Conservation (phyloP, 2,888 invertebrate species). For the Conus canariensis region DNA sequence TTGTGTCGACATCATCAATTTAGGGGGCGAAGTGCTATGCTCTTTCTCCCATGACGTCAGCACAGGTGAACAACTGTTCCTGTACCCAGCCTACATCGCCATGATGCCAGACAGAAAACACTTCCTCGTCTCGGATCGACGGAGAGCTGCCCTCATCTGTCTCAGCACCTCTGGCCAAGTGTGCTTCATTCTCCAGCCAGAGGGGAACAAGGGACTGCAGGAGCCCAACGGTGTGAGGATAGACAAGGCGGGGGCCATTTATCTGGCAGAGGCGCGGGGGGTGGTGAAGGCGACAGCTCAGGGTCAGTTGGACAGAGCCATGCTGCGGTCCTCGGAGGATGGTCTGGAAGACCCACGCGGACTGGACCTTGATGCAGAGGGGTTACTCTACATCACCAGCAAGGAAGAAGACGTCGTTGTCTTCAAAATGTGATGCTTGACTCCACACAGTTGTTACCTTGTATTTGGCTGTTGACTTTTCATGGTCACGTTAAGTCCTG, state of each 20-base stretch:
- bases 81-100: conserved; percentile 48
- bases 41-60: conserved; percentile 44
- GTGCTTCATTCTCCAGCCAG: conserved; percentile 40
- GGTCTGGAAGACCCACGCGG: conserved; percentile 48
- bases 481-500: background rate
- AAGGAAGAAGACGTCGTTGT: conserved; percentile 41
- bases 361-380: conserved; percentile 40
- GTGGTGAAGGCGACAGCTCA: conserved; percentile 40
- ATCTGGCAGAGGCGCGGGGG: conserved; percentile 49
- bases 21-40: conserved; percentile 49
- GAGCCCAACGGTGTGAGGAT: conserved; percentile 46
- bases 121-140: conserved; percentile 49
- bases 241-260: conserved; percentile 38
- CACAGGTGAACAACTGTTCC: conserved; percentile 40
- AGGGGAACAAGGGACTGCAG: conserved; percentile 36
- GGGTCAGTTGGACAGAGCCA: conserved; percentile 40
- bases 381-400: conserved; percentile 45
- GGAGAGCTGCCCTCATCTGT: conserved; percentile 42
- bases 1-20: conserved; percentile 50
- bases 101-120: conserved; percentile 32
- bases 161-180: conserved; percentile 33
- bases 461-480: background rate
- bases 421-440: conserved; percentile 19
- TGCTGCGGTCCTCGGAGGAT: conserved; percentile 40
- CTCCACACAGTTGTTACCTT: no score